Evolutionary conservation across 2,113 vertebrate species (phyloP).

Genomic region (Rynchops niger): DNA sequence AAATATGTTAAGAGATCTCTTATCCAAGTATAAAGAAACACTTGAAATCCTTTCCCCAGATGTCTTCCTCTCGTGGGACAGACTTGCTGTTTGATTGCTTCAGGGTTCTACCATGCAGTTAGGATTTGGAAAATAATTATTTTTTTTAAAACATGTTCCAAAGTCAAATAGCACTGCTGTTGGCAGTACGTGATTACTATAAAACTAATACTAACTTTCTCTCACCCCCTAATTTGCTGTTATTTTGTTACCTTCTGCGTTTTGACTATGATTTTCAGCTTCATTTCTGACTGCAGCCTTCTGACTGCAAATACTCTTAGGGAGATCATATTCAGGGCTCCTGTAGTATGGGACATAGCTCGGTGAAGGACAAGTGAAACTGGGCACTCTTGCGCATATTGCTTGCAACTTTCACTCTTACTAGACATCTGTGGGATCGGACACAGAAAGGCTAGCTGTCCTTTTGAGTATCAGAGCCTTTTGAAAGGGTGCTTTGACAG

Average conservation of each 20-base stretch:
- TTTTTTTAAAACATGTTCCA: slow-evolving; percentile 1
- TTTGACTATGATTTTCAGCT: neutral
- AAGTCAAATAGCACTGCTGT: neutral
- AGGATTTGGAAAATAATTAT: neutral
- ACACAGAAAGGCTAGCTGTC: neutral
- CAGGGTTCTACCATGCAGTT: neutral
- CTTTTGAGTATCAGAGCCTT: neutral
- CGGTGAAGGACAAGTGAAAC: neutral
- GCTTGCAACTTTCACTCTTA: neutral
- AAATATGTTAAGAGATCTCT: slow-evolving; percentile 46
- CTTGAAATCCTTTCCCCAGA: slow-evolving; percentile 24
- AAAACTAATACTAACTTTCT: neutral
- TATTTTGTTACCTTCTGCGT: neutral
- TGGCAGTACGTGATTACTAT: neutral
- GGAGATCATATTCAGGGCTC: neutral
- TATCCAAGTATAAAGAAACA: neutral
- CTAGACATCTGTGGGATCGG: neutral
- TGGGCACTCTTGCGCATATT: neutral
- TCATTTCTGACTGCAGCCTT: neutral
- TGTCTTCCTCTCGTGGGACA: neutral
- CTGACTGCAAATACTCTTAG: neutral
- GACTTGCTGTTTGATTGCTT: neutral
- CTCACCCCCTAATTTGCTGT: neutral
- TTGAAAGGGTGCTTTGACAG: neutral
- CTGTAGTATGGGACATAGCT: neutral